Base-by-base conservation (phyloP, 2,888 invertebrate species). In the Agriopis marginaria region DNA sequence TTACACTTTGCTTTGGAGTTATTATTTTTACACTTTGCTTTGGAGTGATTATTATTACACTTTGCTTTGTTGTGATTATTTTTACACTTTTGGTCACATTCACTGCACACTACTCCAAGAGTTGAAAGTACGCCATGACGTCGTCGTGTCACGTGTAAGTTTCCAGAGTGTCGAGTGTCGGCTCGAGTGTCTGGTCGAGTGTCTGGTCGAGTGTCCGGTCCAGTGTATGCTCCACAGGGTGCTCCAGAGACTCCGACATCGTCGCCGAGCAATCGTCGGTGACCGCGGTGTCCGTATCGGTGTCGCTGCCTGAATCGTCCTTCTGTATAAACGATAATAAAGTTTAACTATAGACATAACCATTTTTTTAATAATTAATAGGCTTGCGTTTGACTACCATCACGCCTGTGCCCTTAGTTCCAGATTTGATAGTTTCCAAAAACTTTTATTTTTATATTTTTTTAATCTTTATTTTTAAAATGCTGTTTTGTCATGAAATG, bases 251-350 rank as follows among this genome's bases (percentile, higher is more conserved):
- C 10, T 63, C 47, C 2, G 32, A 8, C 47, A 61, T 54, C 0
- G 17, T 23, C 17, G 17, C 17, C 17, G 77, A 70, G 0, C 78
- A 23, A 23, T 23, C 76, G 7, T 75, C 74, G 8, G 78, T 77
- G 0, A 77, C 77, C 0, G 80, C 78, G 0, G 79, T 77, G 0
- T 76, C 75, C 0, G 81, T 77, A 8, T 83, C 85, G 0, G 83
- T 70, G 9, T 83, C 84, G 10, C 76, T 77, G 53, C 78, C 84
- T 0, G 84, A 74, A 0, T 78, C 82, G 53, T 85, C 82, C 64
- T 85, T 85, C 85, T 85, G 85, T 66, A 59, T 71, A 39, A 2
- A 23, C 47, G 17, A 61, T 14, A 17, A 5, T 10, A 23, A n/a
- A 32, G 32, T 32, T 32, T 32, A 4, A 3, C 5, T 32, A 3